Evolutionary conservation across 2,888 invertebrate genomes (phyloP), one percentile per base, ranked within the genome.

Genomic region (Oligia fasciuncula): DNA sequence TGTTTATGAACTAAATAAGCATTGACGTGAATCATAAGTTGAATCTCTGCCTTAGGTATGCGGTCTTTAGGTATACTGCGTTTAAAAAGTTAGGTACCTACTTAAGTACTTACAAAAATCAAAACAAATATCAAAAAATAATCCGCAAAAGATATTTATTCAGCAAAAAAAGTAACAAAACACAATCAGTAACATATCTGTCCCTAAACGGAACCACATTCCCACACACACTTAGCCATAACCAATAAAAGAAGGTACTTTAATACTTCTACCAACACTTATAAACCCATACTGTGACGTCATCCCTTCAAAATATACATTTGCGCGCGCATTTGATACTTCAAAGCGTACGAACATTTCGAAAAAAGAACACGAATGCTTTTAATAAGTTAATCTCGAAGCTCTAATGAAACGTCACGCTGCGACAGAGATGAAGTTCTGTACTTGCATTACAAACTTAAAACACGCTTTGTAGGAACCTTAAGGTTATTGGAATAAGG

Each of bases 381-480:
- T 92, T 93, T 93, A 94, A 95, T 95, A 95, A 95, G 94, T 95
- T 95, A 95, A 95, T 95, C 95, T 93, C 86, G 80, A 89, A 91
- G 90, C 92, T 93, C 91, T 95, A 94, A 95, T 95, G 94, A 94
- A 95, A 94, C 92, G 94, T 94, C 94, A 94, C 91, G 90, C 90
- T 83, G 94, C 88, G 94, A 94, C 93, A 92, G 87, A 92, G 93
- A 93, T 88, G 87, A 87, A 90, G 89, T 87, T 89, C 85, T 80
- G 78, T 83, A 84, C 81, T 71, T 60, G 77, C 73, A 76, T 79
- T 85, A 89, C 88, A 85, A 84, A 80, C 5, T 76, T 76, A 76
- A 11, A 69, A 54, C 8, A 23, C 63, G 73, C 14, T 84, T 77
- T 8, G 11, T 49, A 66, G 14, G 35, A 11, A 76, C 77, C 49